Conservation (phyloP, 2,888 invertebrate species). For the Ornithoptera alexandrae region DNA sequence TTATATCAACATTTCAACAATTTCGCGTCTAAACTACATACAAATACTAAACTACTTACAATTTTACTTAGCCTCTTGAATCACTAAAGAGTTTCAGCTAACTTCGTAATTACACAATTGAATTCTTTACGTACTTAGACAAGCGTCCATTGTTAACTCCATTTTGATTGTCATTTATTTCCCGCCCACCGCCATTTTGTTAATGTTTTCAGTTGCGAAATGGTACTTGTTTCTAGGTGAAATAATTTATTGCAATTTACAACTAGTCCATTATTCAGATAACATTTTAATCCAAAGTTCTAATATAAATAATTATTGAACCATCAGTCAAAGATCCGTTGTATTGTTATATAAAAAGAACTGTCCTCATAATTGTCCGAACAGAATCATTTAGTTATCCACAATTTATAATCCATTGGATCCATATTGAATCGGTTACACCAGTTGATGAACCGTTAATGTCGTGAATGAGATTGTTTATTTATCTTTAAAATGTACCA, state of each 20-base stretch:
- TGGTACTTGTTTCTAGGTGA: conserved; percentile 4
- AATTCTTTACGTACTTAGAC: background rate
- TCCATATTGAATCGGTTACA: conserved; percentile 5
- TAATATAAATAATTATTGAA: background rate
- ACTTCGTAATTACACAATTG: background rate
- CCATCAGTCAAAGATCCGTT: background rate
- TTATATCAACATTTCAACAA: too few species aligned
- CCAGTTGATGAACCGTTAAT: conserved; percentile 2
- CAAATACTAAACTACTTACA: too few species aligned
- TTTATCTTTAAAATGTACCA: too few species aligned
- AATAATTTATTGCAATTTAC: conserved; percentile 7
- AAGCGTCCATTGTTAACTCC: conserved; percentile 37
- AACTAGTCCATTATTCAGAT: background rate
- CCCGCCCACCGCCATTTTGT: conserved; percentile 26
- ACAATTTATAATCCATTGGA: conserved; percentile 4
- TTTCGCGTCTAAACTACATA: too few species aligned
- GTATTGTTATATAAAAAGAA: too few species aligned
- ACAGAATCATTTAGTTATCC: background rate
- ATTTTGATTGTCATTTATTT: conserved; percentile 34
- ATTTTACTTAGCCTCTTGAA: too few species aligned
- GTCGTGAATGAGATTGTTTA: too few species aligned
- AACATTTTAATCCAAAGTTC: conserved; percentile 1
- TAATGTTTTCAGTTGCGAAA: conserved; percentile 12
- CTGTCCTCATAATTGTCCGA: too few species aligned
- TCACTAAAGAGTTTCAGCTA: conserved; percentile 1